Conservation (phyloP, 1,140 invertebrate genomes). For the Lordiphosa mommai region DNA sequence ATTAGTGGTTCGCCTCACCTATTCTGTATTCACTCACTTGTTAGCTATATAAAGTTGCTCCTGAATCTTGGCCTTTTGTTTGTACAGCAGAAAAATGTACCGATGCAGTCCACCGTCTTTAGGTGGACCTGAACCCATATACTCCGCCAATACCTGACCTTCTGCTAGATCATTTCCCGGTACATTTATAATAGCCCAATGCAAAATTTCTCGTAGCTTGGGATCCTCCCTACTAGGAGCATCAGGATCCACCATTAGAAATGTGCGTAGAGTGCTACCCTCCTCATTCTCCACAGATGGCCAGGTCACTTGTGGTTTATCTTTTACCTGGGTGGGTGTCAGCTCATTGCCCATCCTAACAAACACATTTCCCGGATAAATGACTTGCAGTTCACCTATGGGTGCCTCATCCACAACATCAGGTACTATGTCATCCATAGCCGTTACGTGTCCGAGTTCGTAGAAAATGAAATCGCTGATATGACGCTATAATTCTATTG, state of each 20-base stretch:
- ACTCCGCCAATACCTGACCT: conserved; percentile 88
- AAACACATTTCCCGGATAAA: conserved; percentile 82
- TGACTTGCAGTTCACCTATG: conserved; percentile 81
- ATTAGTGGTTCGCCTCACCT: too few relatives aligned
- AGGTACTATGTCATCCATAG: conserved; percentile 79
- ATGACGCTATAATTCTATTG: conserved; percentile 14
- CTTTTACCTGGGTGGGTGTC: conserved; percentile 88
- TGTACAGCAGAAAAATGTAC: conserved; percentile 93
- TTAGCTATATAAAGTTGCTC: conserved; percentile 41
- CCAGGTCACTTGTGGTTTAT: conserved; percentile 84
- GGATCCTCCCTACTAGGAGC: conserved; percentile 90
- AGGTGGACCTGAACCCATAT: conserved; percentile 92
- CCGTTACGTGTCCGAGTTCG: conserved; percentile 14
- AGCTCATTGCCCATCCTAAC: conserved; percentile 87
- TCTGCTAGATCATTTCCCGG: conserved; percentile 86
- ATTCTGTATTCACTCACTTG: conserved; percentile 37
- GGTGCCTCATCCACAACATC: conserved; percentile 84
- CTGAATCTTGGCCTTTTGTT: conserved; percentile 82
- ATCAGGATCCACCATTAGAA: conserved; percentile 94
- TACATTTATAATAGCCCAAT: conserved; percentile 96
- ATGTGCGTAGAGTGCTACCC: conserved; percentile 83
- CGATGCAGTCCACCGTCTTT: conserved; percentile 91
- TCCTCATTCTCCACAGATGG: conserved; percentile 80
- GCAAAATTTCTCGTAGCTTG: conserved; percentile 91
- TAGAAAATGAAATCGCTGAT: conserved; percentile 13